phyloP scores from a whole-genome alignment of 2,797 vertebrate species.

The Oreortyx pictus region DNA sequence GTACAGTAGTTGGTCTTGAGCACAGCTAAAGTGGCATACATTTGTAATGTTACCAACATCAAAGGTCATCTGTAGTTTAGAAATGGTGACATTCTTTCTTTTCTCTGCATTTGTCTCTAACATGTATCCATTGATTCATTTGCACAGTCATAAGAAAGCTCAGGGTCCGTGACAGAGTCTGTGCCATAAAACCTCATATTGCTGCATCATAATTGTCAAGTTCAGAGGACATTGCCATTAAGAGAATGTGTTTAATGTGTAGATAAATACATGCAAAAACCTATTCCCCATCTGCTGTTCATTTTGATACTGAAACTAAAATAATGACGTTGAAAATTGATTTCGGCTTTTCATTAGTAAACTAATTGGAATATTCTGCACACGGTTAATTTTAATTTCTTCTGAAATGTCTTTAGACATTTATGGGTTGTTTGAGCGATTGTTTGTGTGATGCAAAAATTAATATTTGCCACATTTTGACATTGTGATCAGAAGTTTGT shows the following conservation, averaged over 20 bases:
- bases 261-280: neutral
- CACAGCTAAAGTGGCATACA: neutral
- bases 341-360: neutral
- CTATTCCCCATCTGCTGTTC: neutral
- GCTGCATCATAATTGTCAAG: neutral
- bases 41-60: neutral
- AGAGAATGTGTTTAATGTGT: neutral
- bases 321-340: neutral
- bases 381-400: neutral
- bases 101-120: neutral
- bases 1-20: neutral
- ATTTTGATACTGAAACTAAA: neutral
- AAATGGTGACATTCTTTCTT: neutral
- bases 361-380: neutral
- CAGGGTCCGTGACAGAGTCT: neutral
- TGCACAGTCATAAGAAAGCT: neutral
- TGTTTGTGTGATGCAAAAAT: neutral
- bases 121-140: neutral
- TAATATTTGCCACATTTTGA: neutral
- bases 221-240: neutral
- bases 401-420: neutral
- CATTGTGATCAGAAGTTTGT: neutral
- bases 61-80: neutral
- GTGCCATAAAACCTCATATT: neutral
- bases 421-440: neutral